Percentiles rank a stretch among this genome's conserved stretches.
Evolutionary conservation across 2,888 invertebrate species (phyloP).

Genomic region (Exephanes ischioxanthus): DNA sequence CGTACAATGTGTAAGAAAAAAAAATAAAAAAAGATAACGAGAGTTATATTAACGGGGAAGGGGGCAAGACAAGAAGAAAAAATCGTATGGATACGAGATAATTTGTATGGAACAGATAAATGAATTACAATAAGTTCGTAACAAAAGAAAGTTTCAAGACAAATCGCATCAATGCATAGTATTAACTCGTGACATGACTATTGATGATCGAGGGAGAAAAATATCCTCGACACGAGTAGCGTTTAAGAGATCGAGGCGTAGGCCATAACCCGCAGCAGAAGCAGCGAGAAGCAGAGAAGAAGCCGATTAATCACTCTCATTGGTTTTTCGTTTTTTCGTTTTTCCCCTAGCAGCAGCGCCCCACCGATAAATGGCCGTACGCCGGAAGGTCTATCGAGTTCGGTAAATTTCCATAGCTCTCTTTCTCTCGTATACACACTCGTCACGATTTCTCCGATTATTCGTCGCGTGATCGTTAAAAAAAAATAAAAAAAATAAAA

Average conservation of each 20-base stretch:
- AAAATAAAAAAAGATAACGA: neutral
- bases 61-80: no score
- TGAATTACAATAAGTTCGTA: neutral
- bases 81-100: neutral
- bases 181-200: neutral
- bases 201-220: neutral
- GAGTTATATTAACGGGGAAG: no score
- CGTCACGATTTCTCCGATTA: slow-evolving; percentile 36
- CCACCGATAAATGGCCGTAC: slow-evolving; percentile 34
- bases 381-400: slow-evolving; percentile 48
- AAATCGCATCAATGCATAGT: slow-evolving; percentile 10
- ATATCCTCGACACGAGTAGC: neutral
- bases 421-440: slow-evolving; percentile 11
- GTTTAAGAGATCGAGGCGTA: neutral
- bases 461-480: slow-evolving; percentile 39
- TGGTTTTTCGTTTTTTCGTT: slow-evolving; percentile 32
- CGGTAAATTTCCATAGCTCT: slow-evolving; percentile 44
- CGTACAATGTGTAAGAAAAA: neutral
- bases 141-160: neutral
- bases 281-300: slow-evolving; percentile 2
- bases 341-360: slow-evolving; percentile 13
- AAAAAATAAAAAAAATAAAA: neutral
- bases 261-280: neutral
- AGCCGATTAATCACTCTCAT: slow-evolving; percentile 34
- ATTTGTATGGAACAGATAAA: neutral